Percentiles rank a stretch among this genome's conserved stretches.
phyloP scores from a whole-genome alignment of 2,797 vertebrate genomes.

The Sparus aurata region DNA sequence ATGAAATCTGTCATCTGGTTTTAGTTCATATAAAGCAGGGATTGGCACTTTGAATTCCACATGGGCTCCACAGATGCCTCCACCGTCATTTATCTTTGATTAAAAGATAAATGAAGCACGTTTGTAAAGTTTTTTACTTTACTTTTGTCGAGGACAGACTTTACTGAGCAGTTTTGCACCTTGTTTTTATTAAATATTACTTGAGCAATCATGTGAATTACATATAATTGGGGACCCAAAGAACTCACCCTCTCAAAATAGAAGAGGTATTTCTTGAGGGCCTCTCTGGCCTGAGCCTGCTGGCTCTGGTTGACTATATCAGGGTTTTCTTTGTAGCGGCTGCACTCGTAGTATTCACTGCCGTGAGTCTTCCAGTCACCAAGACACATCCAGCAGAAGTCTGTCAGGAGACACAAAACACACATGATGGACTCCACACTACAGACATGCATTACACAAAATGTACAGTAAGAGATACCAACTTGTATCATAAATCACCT shows the following conservation, averaged over 20 bases:
- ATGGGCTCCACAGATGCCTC: neutral
- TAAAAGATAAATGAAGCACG: neutral
- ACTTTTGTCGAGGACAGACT: neutral
- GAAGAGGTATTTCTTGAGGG: constrained; percentile 99
- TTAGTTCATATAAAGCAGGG: neutral
- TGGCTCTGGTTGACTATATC: constrained; percentile 99
- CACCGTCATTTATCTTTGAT: too few species aligned
- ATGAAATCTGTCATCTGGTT: neutral
- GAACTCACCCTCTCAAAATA: constrained; percentile 98
- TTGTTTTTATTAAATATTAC: too few species aligned
- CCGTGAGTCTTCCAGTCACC: constrained; percentile 99
- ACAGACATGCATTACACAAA: neutral
- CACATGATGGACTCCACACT: neutral
- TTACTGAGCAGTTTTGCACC: neutral
- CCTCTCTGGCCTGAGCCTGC: constrained; percentile 98
- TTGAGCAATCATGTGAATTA: too few species aligned
- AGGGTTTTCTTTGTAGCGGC: constrained; percentile 99
- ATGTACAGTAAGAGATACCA: neutral
- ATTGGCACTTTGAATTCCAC: neutral
- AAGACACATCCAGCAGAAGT: constrained; percentile 99
- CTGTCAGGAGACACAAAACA: constrained; percentile 76
- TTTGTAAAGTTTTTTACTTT: neutral
- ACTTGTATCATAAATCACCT: neutral
- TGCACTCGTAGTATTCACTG: constrained; percentile 99
- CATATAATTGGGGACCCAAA: neutral